Evolutionary conservation across 2,888 invertebrate genomes (phyloP), one percentile per base, ranked within the genome.

Genomic region (Andrena praecox): DNA sequence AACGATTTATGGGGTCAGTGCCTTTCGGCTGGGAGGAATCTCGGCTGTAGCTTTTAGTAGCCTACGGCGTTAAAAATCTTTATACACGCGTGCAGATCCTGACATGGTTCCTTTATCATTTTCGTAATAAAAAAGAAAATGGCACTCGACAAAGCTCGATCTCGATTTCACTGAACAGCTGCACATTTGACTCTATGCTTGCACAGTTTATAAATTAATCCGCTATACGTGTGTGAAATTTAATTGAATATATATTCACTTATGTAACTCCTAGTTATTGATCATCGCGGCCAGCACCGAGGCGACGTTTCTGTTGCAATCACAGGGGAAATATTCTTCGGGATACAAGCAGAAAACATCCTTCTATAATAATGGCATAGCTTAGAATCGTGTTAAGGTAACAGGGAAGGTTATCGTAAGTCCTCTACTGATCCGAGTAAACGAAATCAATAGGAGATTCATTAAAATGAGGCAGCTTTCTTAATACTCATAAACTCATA

Each of bases 401-500:
- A 83, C 72, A 69, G 48, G 72, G 73, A 77, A 73, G 27, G 62
- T 71, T 74, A 71, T 77, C 60, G 29, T 60, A 67, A 74, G 10
- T 48, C 56, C 35, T 72, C 71, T 68, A 77, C 77, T 71, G 68
- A 68, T 78, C 42, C 35, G n/a, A 33, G 35, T 50, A 24, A 81
- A 54, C 60, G 33, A 64, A 70, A 54, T 73, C 56, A 72, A 75
- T 69, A 62, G 72, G 27, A 60, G 76, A 56, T 60, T 68, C 48
- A 64, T 66, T 62, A 50, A 82, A 82, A 82, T n/a, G 69, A 62
- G 66, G 42, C 66, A 70, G 48, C 33, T 78, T 74, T 66, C 24
- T 52, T 63, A 78, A 86, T 82, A 82, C 72, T 86, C 64, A 77
- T 29, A 77, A 86, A 82, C 76, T 3, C 62, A 42, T 42, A 42